Evolutionary conservation across 1,140 invertebrate genomes (phyloP), one percentile per base, ranked within the genome.

Genomic region (Papilio aristodemus): DNA sequence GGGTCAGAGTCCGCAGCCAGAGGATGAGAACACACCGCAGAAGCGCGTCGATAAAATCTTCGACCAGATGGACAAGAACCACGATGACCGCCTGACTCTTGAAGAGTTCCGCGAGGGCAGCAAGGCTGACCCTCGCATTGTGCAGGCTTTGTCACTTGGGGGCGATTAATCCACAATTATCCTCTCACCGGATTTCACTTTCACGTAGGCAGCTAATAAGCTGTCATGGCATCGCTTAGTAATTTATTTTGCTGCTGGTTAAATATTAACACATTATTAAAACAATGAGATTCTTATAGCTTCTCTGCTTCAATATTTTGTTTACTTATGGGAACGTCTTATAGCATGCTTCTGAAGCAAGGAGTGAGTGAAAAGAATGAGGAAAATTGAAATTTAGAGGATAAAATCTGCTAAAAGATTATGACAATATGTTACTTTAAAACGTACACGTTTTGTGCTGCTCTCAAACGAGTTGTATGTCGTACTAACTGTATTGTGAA

Each of bases 61-160:
- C 92, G 97, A 98, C 89, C 97, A 98, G 87, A 98, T 99, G 97
- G 98, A 99, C 92, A 98, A 99, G 93, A 99, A 99, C 88, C 97
- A 98, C 91, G 98, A 99, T 92, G 98, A 99, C 86, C 95, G 96
- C 86, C 94, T 99, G 72, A 99, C 98, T 13, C 94, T 99, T 73
- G 98, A 99, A 82, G 98, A 99, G 92, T 99, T 99, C 92, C 95
- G 98, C 81, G 98, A 99, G 93, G 98, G 98, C 72, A 99, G 98
- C 87, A 99, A 99, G 92, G 97, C 97, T 50, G 98, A 99, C 92
- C 98, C 98, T 5, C 95, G 98, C 91, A 99, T 99, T 86, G 98
- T 99, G 14, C 98, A 99, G 92, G 98, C 96, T n/a, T 91, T 97
- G 50, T 96, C 96, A 25, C 92, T 97, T 73, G 96, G 96, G 69